Evolutionary conservation across 2,113 vertebrate genomes (phyloP).

Genomic region (Microcebus murinus): DNA sequence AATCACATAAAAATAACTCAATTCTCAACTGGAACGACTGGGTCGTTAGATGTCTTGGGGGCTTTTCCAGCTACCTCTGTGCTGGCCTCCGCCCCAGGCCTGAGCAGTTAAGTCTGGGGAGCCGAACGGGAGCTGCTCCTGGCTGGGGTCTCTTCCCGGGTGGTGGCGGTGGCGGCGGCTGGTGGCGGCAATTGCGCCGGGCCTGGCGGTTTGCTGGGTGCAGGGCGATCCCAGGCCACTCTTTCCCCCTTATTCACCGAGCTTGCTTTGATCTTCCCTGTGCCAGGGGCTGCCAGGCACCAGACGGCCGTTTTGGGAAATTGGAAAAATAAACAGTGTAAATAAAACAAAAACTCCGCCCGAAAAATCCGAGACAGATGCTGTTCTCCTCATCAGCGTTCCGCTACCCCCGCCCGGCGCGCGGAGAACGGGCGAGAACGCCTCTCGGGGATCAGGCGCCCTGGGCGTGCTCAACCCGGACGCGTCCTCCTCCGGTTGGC

Average conservation of each 20-base stretch:
- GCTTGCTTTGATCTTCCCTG: not conserved
- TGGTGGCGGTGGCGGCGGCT: not conserved
- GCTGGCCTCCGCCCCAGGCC: not conserved
- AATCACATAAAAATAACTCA: constrained; percentile 50
- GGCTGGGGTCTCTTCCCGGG: not conserved
- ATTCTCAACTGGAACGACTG: not conserved
- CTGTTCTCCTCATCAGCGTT: rapidly evolving
- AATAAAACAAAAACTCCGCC: constrained; percentile 38
- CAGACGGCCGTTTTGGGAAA: not conserved
- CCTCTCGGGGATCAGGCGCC: not conserved
- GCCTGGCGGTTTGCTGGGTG: not conserved
- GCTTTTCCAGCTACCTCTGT: not conserved
- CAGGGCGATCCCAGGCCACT: not conserved
- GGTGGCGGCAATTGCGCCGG: not conserved
- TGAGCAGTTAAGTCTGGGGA: no score
- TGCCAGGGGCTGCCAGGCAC: constrained; percentile 12
- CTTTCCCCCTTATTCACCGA: not conserved
- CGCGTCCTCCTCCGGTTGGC: rapidly evolving
- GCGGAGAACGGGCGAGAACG: rapidly evolving
- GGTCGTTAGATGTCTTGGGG: not conserved
- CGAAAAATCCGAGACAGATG: not conserved
- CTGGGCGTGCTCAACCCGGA: not conserved
- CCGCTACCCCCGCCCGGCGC: not conserved
- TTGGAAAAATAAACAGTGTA: constrained; percentile 39
- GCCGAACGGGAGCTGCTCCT: rapidly evolving